A percentile compares a stretch with the other conserved stretches of the same genome.
phyloP scores from a whole-genome alignment of 1,140 invertebrate genomes.

The Atta texana region DNA sequence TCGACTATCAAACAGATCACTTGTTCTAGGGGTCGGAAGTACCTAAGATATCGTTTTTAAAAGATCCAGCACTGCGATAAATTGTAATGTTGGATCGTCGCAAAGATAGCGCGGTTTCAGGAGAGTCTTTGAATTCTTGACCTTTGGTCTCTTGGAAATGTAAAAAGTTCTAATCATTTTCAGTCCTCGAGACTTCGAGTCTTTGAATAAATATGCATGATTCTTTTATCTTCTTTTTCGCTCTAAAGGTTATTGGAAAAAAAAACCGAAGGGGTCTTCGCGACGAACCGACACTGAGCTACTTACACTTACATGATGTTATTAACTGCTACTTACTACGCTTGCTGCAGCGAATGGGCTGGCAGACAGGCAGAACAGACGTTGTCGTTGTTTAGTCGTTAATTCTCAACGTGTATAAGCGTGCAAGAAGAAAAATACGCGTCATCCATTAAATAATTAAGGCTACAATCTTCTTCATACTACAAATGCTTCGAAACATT shows the following conservation, averaged over 20 bases:
- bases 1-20: slow-evolving; percentile 20
- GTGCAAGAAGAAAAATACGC: slow-evolving; percentile 65
- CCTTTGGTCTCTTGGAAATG: slow-evolving; percentile 10
- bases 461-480: no score
- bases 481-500: no score
- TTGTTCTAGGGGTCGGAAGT: slow-evolving; percentile 4
- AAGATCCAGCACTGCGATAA: slow-evolving; percentile 42
- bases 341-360: slow-evolving; percentile 77
- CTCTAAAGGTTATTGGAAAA: neutral
- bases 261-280: slow-evolving; percentile 19
- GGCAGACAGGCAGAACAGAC: slow-evolving; percentile 73
- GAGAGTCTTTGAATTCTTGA: neutral
- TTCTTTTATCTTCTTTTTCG: neutral
- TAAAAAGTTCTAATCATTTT: slow-evolving; percentile 1
- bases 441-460: slow-evolving; percentile 83
- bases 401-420: slow-evolving; percentile 83
- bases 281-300: slow-evolving; percentile 47
- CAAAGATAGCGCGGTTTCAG: slow-evolving; percentile 19
- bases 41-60: slow-evolving; percentile 32
- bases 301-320: slow-evolving; percentile 69
- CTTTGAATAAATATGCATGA: neutral
- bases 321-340: slow-evolving; percentile 76
- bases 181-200: neutral
- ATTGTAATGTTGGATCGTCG: slow-evolving; percentile 54
- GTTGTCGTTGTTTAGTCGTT: slow-evolving; percentile 83